Conservation (phyloP, 2,888 invertebrate species). For the Torymus aiolomorphi region DNA sequence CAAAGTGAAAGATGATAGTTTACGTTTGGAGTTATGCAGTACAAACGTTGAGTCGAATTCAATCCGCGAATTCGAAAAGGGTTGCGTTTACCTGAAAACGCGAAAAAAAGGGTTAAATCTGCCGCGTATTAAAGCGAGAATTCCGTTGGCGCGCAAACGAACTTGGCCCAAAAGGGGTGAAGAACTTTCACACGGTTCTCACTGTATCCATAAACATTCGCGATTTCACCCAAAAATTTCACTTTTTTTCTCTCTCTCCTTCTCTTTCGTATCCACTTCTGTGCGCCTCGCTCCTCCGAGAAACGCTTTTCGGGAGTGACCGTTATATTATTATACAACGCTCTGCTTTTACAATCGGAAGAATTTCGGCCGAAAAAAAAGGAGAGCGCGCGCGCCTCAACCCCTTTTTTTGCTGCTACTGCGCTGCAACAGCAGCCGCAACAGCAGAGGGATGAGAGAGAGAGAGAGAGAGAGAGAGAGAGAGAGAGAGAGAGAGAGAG, state of each 20-base stretch:
- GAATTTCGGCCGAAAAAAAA: constrained; percentile 29
- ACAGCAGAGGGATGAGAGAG: neutral
- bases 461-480: neutral
- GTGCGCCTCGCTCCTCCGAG: neutral
- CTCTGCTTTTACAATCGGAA: constrained; percentile 45
- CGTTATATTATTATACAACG: constrained; percentile 44
- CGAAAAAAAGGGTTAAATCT: too few relatives aligned
- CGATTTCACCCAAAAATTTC: constrained; percentile 12
- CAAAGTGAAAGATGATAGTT: constrained; percentile 19
- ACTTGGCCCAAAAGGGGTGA: constrained; percentile 31
- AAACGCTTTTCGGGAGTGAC: constrained; percentile 38
- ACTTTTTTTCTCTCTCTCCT: constrained; percentile 28
- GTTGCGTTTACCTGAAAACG: neutral
- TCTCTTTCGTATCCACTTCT: neutral
- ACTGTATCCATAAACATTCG: constrained; percentile 19
- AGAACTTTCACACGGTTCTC: constrained; percentile 51
- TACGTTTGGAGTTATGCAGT: neutral
- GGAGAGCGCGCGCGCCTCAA: too few relatives aligned
- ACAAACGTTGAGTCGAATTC: neutral
- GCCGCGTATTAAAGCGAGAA: neutral
- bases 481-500: neutral
- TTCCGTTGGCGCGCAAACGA: constrained; percentile 15
- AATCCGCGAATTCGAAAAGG: constrained; percentile 7
- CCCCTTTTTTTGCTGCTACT: too few relatives aligned
- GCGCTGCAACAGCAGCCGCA: too few relatives aligned